Evolutionary conservation across 1,140 invertebrate genomes (phyloP), one percentile per base, ranked within the genome.

Genomic region (Drosophila carrolli): DNA sequence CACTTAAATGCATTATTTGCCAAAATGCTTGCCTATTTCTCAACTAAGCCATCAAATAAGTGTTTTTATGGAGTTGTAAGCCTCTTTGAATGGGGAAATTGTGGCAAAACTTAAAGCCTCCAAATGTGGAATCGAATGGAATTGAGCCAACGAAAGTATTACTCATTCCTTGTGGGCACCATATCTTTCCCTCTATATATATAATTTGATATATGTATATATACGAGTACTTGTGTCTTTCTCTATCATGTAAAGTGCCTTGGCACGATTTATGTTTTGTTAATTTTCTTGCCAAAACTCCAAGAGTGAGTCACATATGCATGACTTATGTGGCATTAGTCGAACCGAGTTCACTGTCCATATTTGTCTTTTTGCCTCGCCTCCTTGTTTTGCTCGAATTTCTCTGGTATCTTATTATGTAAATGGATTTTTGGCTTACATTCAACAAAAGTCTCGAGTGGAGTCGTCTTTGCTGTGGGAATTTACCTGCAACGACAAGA

Each of bases 391-490:
- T 68, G 61, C 73, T 16, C 57, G 29, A 62, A 38, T 19, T 40
- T 38, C 23, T 7, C 35, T 68, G 23, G 37, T 40, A 75, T 77
- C 74, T 77, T 77, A 77, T 77, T 77, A 77, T 77, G 74, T 77
- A 77, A 77, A 77, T 77, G 75, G 75, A 77, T 77, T 70, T 77
- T 77, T 77, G 75, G 75, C 75, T 77, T 61, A 77, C 63, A 71
- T 77, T 77, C 74, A 77, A 70, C 63, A 70, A 77, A 56, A 60
- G 41, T 77, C 61, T 43, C 55, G 11, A 46, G 41, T 37, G 48
- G n/a, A 41, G 40, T 71, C 32, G 8, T 35, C 51, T 47, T 56
- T 43, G 16, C 71, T 61, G 10, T 41, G 29, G 60, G 32, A 53
- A 56, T 65, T 74, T 74, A 75, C 72, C 72, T 75, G 72, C 53